Base-by-base conservation (phyloP, 2,113 vertebrate genomes). In the Salvelinus fontinalis region DNA sequence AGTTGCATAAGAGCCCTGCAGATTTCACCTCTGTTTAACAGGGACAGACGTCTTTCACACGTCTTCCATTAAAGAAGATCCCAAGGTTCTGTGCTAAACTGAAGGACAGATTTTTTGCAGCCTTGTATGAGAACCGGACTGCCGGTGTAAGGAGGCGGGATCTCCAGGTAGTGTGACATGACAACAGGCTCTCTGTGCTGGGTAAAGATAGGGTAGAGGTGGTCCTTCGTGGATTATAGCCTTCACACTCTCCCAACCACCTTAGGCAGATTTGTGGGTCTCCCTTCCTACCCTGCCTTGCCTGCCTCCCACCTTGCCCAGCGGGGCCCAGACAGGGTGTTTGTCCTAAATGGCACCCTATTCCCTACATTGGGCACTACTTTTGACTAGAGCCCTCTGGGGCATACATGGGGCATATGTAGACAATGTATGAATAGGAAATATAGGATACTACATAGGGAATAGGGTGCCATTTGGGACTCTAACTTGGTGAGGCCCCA, bases 201-300 rank as follows among this genome's bases (percentile, higher is more conserved):
- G 26, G n/a, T 1, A 12, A 22, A 2, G 9, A 67, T 12, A 31
- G 49, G 16, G 18, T 5, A 3, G 67, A 64, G 77, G 70, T 7
- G 82, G 78, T 77, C 81, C 74, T 76, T 82, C 67, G 0, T 70
- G 13, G 31, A 73, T 22, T 57, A 7, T 9, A 12, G 16, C 71
- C 78, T 86, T 87, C 79, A 88, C 86, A 83, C 83, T 87, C 81
- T 85, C 68, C n/a, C 84, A 86, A 69, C 65, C 48, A 62, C 60
- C 74, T 69, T 70, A 67, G 82, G 83, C 67, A 82, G 83, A 90
- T 92, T 91, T 90, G 89, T 78, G 78, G 69, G 79, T 59, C 64
- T 70, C 57, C 77, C 29, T 27, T 70, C 70, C 27, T 59, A 57
- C 39, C 60, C 34, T 44, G 39, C 9, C 39, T 51, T 34, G 31